Base-by-base conservation (phyloP, 2,888 invertebrate genomes). In the Hedya salicella region DNA sequence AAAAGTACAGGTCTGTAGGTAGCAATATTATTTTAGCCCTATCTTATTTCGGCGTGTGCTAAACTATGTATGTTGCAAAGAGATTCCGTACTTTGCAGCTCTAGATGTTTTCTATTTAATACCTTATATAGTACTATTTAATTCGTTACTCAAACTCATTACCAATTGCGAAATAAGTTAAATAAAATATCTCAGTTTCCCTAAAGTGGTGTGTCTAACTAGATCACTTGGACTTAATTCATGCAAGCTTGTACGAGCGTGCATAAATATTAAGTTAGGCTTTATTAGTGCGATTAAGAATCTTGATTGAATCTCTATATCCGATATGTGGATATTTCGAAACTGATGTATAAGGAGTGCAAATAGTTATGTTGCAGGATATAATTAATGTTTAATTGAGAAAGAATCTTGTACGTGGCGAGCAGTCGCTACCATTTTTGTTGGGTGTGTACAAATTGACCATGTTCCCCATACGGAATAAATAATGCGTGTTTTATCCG, bases 281-380 rank as follows among this genome's bases (percentile, higher is more conserved):
- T n/a, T n/a, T n/a, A n/a, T n/a, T n/a, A n/a, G n/a, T n/a, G n/a
- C 11, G 32, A 30, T 50, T 14, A 57, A 39, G 52, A 67, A 52
- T 59, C 67, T 62, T 25, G 56, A 54, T 62, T 39, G 54, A 32
- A 25, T 44, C 57, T 25, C 49, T 57, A 39, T 46, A 62, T 53
- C 44, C 21, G 50, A 57, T 42, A 62, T 46, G 46, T 52, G 8
- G 46, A n/a, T n/a, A 17, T 60, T 39, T 16, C 9, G 39, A 19
- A 36, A 36, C 36, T n/a, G 5, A 21, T 25, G 0, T 1, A 17
- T 65, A 59, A 52, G 50, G 59, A 14, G 14, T 8, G 42, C 13
- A 17, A 8, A 36, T 64, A 63, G 30, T 32, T 59, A 13, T 30
- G 52, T 59, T 52, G 46, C 52, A 17, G 36, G n/a, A 9, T 59